Conservation (phyloP, 2,888 invertebrate genomes). For the Platycnemis pennipes region DNA sequence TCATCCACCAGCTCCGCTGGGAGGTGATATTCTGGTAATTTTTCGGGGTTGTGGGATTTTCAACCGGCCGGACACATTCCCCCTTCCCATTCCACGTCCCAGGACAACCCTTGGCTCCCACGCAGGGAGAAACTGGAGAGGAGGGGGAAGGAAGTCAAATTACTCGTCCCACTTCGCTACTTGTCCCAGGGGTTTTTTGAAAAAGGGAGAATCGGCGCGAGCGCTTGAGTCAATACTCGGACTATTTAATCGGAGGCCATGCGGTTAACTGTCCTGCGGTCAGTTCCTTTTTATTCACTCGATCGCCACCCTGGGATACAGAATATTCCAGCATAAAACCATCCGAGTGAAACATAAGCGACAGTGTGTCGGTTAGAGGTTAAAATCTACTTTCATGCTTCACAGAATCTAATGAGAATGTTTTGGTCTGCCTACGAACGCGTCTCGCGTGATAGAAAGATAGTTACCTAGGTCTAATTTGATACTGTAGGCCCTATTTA, state of each 20-base stretch:
- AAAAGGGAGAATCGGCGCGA: neutral
- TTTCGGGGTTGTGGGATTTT: neutral
- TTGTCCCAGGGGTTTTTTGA: neutral
- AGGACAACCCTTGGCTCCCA: neutral
- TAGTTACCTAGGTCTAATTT: too few species aligned
- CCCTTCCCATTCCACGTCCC: neutral
- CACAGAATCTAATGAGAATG: too few species aligned
- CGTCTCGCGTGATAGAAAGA: too few species aligned
- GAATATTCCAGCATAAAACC: neutral
- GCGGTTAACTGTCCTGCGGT: neutral
- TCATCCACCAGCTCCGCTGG: neutral
- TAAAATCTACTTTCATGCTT: too few species aligned
- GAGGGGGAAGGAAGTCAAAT: neutral
- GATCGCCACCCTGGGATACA: neutral
- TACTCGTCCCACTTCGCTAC: neutral
- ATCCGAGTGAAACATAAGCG: neutral
- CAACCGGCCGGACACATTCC: neutral
- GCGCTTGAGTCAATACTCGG: constrained; percentile 1
- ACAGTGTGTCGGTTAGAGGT: neutral
- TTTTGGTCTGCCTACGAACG: too few species aligned
- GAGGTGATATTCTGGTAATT: neutral
- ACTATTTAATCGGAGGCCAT: neutral
- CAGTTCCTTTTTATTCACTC: neutral
- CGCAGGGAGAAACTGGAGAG: neutral
- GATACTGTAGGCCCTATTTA: too few species aligned